phyloP scores from a whole-genome alignment of 1,140 invertebrate genomes.

The Nasonia giraulti region DNA sequence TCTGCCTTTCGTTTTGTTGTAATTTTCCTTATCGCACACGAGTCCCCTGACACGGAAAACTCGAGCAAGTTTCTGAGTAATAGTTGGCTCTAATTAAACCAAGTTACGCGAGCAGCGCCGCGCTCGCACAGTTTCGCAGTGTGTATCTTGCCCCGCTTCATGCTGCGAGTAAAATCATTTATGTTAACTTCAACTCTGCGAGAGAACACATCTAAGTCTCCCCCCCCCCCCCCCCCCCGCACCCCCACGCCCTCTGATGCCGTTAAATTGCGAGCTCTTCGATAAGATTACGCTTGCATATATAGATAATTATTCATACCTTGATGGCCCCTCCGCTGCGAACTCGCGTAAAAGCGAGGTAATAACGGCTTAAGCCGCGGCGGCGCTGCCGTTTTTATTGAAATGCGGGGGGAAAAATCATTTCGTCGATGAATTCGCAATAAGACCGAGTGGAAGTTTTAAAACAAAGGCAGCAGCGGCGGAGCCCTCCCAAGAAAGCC shows the following conservation, averaged over 20 bases:
- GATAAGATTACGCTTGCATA: too few relatives aligned
- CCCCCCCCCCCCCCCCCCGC: too few relatives aligned
- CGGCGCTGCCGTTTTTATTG: too few relatives aligned
- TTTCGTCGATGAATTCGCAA: too few relatives aligned
- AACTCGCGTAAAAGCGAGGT: too few relatives aligned
- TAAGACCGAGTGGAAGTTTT: too few relatives aligned
- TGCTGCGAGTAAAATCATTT: conserved; percentile 13
- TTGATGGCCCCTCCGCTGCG: background rate
- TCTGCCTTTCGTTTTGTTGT: background rate
- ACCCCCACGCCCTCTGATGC: background rate
- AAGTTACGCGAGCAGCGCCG: background rate
- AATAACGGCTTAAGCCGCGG: too few relatives aligned
- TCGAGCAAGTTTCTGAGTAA: conserved; percentile 28
- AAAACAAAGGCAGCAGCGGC: too few relatives aligned
- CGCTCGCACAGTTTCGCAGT: background rate
- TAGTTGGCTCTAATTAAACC: conserved; percentile 33
- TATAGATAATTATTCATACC: too few relatives aligned
- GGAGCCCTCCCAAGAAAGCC: background rate
- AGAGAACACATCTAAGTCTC: background rate
- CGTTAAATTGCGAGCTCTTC: background rate
- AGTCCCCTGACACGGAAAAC: conserved; percentile 3
- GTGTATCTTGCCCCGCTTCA: background rate
- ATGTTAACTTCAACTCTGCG: background rate
- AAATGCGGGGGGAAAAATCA: too few relatives aligned
- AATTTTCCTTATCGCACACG: conserved; percentile 10